Evolutionary conservation across 2,797 vertebrate genomes (phyloP).

Genomic region (Dermochelys coriacea): DNA sequence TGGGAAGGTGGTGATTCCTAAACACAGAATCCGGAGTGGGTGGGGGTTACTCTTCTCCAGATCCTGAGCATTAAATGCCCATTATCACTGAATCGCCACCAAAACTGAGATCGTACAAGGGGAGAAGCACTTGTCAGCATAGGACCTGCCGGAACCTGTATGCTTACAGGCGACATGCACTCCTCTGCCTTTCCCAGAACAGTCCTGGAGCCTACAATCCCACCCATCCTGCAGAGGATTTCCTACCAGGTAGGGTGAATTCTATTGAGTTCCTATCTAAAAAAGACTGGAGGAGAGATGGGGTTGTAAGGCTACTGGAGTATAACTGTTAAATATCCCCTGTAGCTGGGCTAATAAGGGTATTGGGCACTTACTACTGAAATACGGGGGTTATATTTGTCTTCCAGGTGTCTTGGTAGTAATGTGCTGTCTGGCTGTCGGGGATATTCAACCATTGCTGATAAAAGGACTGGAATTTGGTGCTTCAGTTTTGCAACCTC

Average conservation of each 20-base stretch:
- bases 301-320: not conserved
- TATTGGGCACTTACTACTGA: not conserved
- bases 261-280: not conserved
- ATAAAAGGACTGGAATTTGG: not conserved
- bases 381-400: not conserved
- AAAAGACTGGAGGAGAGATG: not conserved
- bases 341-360: not conserved
- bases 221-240: not conserved
- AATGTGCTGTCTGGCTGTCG: fast-evolving
- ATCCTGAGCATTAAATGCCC: not conserved
- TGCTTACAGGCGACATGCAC: not conserved
- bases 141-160: not conserved
- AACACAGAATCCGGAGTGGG: not conserved
- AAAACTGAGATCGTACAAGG: not conserved
- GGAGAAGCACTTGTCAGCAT: not conserved
- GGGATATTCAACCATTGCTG: not conserved
- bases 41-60: not conserved
- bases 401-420: not conserved
- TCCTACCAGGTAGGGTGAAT: fast-evolving
- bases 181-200: not conserved
- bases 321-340: fast-evolving
- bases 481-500: not conserved
- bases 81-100: not conserved
- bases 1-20: not conserved
- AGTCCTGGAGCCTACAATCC: not conserved